A percentile compares a stretch with the other conserved stretches of the same genome.
Conservation (phyloP, 2,888 invertebrate genomes). For the Ephialtes manifestator region DNA sequence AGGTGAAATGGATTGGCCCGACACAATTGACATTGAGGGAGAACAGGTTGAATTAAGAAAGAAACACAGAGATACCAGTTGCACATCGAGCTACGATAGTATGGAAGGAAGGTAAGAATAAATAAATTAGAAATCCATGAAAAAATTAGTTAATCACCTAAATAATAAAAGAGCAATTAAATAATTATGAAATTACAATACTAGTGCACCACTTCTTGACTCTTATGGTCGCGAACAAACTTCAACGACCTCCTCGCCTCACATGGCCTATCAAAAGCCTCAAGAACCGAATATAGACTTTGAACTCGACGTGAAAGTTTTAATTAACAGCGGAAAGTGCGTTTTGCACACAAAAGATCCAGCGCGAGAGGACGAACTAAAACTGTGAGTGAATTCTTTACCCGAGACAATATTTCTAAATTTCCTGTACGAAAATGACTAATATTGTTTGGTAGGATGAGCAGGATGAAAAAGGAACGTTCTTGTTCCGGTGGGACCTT, state of each 20-base stretch:
- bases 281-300: conserved; percentile 98
- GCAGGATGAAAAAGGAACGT: conserved; percentile 91
- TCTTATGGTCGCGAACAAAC: conserved; percentile 82
- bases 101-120: conserved; percentile 83
- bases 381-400: conserved; percentile 86
- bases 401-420: conserved; percentile 15
- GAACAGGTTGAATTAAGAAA: conserved; percentile 89
- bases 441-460: conserved; percentile 81
- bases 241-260: conserved; percentile 83
- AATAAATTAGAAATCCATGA: too few species aligned
- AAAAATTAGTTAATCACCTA: neutral
- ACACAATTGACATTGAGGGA: conserved; percentile 89
- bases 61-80: conserved; percentile 85
- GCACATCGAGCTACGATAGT: conserved; percentile 83
- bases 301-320: conserved; percentile 97
- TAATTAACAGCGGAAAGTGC: conserved; percentile 98
- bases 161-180: neutral
- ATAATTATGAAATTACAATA: conserved; percentile 28
- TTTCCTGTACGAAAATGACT: conserved; percentile 2
- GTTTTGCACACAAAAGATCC: conserved; percentile 97
- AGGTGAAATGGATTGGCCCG: conserved; percentile 88
- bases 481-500: conserved; percentile 89
- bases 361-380: conserved; percentile 90
- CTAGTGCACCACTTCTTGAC: conserved; percentile 83
- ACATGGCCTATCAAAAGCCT: conserved; percentile 87